A percentile compares a stretch with the other conserved stretches of the same genome.
Conservation (phyloP, 2,888 invertebrate genomes). For the Orthonevra nobilis region DNA sequence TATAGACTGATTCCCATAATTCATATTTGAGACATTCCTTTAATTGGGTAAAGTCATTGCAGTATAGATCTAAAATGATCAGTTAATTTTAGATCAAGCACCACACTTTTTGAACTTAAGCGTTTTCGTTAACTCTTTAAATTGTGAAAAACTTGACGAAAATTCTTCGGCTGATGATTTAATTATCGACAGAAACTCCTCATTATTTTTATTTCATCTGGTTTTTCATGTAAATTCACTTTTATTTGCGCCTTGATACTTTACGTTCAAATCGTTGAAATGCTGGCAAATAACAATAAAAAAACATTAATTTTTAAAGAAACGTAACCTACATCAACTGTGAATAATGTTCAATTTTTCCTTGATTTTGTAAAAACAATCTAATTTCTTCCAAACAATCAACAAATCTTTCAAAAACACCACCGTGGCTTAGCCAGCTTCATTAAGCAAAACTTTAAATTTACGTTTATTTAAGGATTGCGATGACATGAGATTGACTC, state of each 20-base stretch:
- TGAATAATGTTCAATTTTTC: constrained; percentile 4
- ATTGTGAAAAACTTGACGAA: not conserved
- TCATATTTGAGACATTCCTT: too few relatives aligned
- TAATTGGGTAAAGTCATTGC: too few relatives aligned
- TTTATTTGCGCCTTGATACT: not conserved
- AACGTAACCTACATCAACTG: not conserved
- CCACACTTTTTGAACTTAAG: too few relatives aligned
- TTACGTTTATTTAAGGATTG: constrained; percentile 12
- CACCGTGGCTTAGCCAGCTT: constrained; percentile 11
- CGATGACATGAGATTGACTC: not conserved
- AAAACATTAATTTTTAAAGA: not conserved
- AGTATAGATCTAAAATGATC: too few relatives aligned
- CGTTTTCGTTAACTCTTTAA: not conserved
- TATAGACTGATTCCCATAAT: too few relatives aligned
- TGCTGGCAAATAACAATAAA: too few relatives aligned
- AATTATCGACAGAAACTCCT: too few relatives aligned
- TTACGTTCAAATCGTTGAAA: not conserved
- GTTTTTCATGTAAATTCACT: not conserved
- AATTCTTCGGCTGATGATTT: not conserved
- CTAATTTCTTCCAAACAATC: constrained; percentile 5
- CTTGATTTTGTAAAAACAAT: constrained; percentile 13
- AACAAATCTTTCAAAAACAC: constrained; percentile 1
- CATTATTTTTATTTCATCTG: not conserved
- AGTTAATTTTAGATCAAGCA: too few relatives aligned
- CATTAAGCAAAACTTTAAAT: constrained; percentile 23